phyloP scores from a whole-genome alignment of 2,888 invertebrate species.

The Apamea crenata region DNA sequence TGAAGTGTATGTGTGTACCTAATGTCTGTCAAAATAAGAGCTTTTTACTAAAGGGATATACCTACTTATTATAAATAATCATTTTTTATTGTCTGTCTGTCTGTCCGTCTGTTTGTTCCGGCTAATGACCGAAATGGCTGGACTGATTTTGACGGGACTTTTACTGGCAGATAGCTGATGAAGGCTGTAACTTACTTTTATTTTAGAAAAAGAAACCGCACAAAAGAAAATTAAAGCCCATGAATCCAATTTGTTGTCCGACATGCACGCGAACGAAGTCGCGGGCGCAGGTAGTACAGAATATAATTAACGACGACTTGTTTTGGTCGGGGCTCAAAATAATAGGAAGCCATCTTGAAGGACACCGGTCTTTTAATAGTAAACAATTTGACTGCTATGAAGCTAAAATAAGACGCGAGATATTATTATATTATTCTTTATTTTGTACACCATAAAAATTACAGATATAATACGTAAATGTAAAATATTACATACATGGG shows the following conservation, averaged over 20 bases:
- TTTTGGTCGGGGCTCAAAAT: conserved; percentile 33
- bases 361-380: conserved; percentile 25
- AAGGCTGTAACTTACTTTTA: too few species aligned
- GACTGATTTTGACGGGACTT: neutral
- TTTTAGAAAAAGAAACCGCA: neutral
- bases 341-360: conserved; percentile 56
- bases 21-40: neutral
- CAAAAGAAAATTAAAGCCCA: too few species aligned
- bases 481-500: neutral
- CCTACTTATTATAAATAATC: too few species aligned
- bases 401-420: conserved; percentile 9
- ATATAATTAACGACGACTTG: conserved; percentile 55
- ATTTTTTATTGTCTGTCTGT: neutral
- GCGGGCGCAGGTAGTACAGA: conserved; percentile 36
- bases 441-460: neutral
- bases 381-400: conserved; percentile 32
- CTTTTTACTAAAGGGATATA: too few species aligned
- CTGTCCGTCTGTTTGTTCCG: neutral
- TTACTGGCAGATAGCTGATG: neutral
- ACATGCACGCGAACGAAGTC: neutral
- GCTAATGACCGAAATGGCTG: neutral
- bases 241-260: neutral
- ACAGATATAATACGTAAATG: too few species aligned
- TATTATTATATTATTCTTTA: too few species aligned
- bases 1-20: neutral